Evolutionary conservation across 2,888 invertebrate genomes (phyloP).

Genomic region (Sinelater perroti): DNA sequence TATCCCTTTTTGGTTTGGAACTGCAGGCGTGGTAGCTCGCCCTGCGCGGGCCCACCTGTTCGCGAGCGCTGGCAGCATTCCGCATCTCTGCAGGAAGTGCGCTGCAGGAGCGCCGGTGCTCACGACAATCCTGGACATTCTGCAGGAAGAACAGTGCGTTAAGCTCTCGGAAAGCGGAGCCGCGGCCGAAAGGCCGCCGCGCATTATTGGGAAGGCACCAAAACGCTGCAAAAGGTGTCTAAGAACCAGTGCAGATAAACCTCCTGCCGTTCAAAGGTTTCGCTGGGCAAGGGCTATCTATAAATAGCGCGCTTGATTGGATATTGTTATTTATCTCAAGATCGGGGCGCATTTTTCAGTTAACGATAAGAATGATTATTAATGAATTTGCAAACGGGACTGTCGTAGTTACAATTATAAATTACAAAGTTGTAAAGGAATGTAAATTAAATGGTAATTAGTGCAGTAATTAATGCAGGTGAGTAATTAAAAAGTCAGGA

Average conservation of each 20-base stretch:
- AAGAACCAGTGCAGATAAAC: slow-evolving; percentile 7
- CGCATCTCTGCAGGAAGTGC: slow-evolving; percentile 7
- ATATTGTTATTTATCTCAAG: slow-evolving; percentile 2
- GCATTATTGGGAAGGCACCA: too few species aligned
- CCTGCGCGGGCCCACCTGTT: not conserved
- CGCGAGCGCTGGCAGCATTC: slow-evolving; percentile 10
- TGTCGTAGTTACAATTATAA: too few species aligned
- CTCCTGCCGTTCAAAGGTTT: slow-evolving; percentile 6
- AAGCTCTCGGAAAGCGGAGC: too few species aligned
- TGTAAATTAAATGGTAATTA: too few species aligned
- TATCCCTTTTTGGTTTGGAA: not conserved
- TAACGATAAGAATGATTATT: too few species aligned
- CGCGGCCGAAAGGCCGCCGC: too few species aligned
- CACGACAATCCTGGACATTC: slow-evolving; percentile 7
- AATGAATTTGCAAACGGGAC: too few species aligned
- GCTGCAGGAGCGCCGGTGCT: not conserved
- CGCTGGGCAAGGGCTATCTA: slow-evolving; percentile 2
- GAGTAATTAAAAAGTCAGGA: too few species aligned
- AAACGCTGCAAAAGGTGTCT: too few species aligned
- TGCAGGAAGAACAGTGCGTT: not conserved
- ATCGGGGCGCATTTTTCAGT: too few species aligned
- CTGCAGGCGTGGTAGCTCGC: not conserved
- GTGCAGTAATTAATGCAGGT: too few species aligned
- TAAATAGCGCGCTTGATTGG: slow-evolving; percentile 9
- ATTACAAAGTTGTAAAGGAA: too few species aligned